Evolutionary conservation across 2,888 invertebrate species (phyloP).

Genomic region (Erannis defoliaria): DNA sequence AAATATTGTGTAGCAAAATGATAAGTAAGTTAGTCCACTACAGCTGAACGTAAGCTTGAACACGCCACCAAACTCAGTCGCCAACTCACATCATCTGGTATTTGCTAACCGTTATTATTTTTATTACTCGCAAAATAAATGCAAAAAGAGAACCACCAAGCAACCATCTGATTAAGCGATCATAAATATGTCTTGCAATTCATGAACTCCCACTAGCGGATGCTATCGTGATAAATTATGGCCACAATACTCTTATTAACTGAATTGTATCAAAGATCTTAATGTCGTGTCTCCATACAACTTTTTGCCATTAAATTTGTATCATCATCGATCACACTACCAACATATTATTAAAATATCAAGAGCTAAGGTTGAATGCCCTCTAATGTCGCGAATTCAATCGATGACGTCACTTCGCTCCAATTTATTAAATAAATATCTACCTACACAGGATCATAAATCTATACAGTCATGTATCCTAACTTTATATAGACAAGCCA

Average conservation of each 20-base stretch:
- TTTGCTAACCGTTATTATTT: not conserved
- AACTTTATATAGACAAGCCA: not conserved
- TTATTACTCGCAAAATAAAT: not conserved
- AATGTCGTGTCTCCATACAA: slow-evolving; percentile 46
- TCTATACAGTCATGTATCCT: not conserved
- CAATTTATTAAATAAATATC: slow-evolving; percentile 51
- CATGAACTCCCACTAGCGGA: slow-evolving; percentile 37
- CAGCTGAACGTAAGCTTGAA: too few species aligned
- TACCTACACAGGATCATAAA: slow-evolving; percentile 42
- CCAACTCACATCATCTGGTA: not conserved
- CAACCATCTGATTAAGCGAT: slow-evolving; percentile 34
- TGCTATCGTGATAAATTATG: slow-evolving; percentile 43
- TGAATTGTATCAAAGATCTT: slow-evolving; percentile 52
- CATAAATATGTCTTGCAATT: slow-evolving; percentile 16
- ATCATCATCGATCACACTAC: slow-evolving; percentile 56
- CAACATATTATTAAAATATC: slow-evolving; percentile 42
- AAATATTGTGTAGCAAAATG: too few species aligned
- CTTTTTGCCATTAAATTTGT: slow-evolving; percentile 39
- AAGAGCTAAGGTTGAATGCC: slow-evolving; percentile 58
- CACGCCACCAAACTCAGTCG: too few species aligned
- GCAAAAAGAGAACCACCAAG: slow-evolving; percentile 4
- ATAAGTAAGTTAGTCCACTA: too few species aligned
- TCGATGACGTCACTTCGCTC: slow-evolving; percentile 53
- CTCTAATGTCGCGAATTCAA: slow-evolving; percentile 47
- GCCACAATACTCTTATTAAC: slow-evolving; percentile 35